These are phyloP conservation scores for Ctena decussata DNA, from an alignment of 2,888 invertebrate genomes.

Conservation along the genomic window DNA sequence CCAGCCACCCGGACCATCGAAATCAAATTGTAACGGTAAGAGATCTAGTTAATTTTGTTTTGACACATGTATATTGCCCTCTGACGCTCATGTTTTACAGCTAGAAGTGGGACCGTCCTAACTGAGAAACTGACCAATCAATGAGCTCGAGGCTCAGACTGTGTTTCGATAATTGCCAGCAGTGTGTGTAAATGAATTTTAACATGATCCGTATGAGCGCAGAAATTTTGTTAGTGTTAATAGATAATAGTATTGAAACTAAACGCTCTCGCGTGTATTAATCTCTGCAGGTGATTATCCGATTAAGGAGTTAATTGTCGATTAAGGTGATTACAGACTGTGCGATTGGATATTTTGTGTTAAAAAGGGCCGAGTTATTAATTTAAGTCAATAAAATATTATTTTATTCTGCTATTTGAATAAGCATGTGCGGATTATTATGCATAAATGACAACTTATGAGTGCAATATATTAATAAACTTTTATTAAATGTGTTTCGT, in stretches of 20 bases:
- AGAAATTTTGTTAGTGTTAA: constrained; percentile 59
- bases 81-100: not conserved
- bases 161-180: constrained; percentile 60
- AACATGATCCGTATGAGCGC: constrained; percentile 58
- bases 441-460: too few relatives aligned
- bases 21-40: constrained; percentile 80
- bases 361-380: too few relatives aligned
- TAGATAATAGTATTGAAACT: constrained; percentile 22
- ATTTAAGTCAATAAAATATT: too few relatives aligned
- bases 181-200: constrained; percentile 64
- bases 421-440: too few relatives aligned
- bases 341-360: not conserved
- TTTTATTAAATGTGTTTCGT: too few relatives aligned
- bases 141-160: constrained; percentile 37
- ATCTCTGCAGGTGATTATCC: constrained; percentile 47
- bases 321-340: constrained; percentile 42
- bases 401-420: too few relatives aligned
- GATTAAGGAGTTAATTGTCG: constrained; percentile 53
- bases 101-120: constrained; percentile 63
- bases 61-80: constrained; percentile 1
- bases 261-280: constrained; percentile 22
- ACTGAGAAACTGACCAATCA: constrained; percentile 56
- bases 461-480: too few relatives aligned
- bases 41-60: constrained; percentile 26
- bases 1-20: constrained; percentile 71